Conservation (phyloP, 2,888 invertebrate species). For the Linnaemya tessellans region DNA sequence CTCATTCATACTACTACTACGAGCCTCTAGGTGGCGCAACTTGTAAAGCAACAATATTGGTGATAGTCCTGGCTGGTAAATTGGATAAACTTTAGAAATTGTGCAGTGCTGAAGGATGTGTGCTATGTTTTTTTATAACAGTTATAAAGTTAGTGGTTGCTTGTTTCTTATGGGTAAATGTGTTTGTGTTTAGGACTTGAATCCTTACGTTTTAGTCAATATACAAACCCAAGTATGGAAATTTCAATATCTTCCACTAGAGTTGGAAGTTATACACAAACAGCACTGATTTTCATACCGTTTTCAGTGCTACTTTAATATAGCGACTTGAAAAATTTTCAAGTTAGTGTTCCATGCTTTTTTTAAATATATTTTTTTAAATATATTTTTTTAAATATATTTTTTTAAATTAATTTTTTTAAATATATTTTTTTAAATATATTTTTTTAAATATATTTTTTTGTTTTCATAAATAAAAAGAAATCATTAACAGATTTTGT, state of each 20-base stretch:
- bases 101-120: neutral
- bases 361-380: too few relatives aligned
- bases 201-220: slow-evolving; percentile 13
- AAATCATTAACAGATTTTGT: too few relatives aligned
- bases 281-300: too few relatives aligned
- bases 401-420: too few relatives aligned
- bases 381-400: too few relatives aligned
- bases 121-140: slow-evolving; percentile 54
- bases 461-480: too few relatives aligned
- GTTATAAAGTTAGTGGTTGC: neutral
- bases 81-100: slow-evolving; percentile 4
- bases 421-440: too few relatives aligned
- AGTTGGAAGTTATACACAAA: neutral
- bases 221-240: slow-evolving; percentile 12
- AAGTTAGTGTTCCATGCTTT: too few relatives aligned
- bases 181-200: neutral
- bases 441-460: too few relatives aligned
- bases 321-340: too few relatives aligned
- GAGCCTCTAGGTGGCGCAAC: neutral
- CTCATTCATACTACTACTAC: neutral
- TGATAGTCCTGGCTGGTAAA: slow-evolving; percentile 20
- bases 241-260: slow-evolving; percentile 28
- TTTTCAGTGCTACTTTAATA: too few relatives aligned
- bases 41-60: neutral
- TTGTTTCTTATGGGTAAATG: neutral